Evolutionary conservation across 2,113 vertebrate genomes (phyloP).

Genomic region (Tachysurus fulvidraco): DNA sequence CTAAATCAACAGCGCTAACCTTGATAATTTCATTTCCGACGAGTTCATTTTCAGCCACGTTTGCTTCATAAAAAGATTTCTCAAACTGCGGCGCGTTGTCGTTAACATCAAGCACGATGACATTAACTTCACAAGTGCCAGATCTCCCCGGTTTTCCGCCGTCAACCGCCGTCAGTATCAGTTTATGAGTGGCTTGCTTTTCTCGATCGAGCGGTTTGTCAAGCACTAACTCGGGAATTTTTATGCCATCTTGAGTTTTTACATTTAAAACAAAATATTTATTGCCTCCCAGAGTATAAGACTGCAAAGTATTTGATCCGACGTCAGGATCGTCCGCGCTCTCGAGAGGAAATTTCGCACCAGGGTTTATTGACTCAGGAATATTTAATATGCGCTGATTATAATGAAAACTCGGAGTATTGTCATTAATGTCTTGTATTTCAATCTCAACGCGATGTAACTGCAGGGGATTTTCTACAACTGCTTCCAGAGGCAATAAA

Average conservation of each 20-base stretch:
- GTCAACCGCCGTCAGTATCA: constrained; percentile 65
- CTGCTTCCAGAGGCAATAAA: constrained; percentile 64
- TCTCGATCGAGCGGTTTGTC: constrained; percentile 67
- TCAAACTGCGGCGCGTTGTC: constrained; percentile 63
- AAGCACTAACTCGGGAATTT: constrained; percentile 63
- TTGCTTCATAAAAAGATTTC: constrained; percentile 53
- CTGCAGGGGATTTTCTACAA: constrained; percentile 65
- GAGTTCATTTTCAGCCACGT: constrained; percentile 52
- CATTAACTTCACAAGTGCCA: constrained; percentile 67
- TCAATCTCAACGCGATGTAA: constrained; percentile 73
- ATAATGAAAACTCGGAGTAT: constrained; percentile 71
- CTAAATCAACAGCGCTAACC: constrained; percentile 60
- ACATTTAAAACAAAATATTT: constrained; percentile 61
- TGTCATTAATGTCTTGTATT: constrained; percentile 75
- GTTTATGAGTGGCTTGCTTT: constrained; percentile 53
- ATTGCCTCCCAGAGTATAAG: constrained; percentile 52
- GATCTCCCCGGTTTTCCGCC: constrained; percentile 66
- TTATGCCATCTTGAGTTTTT: constrained; percentile 59
- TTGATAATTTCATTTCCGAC: constrained; percentile 40
- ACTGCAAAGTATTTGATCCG: constrained; percentile 51
- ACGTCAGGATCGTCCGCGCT: constrained; percentile 63
- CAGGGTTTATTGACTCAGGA: constrained; percentile 69
- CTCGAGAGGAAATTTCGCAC: constrained; percentile 62
- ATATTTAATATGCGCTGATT: constrained; percentile 71
- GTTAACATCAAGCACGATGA: constrained; percentile 70